A percentile compares a stretch with the other conserved stretches of the same genome.
These are phyloP conservation scores for Helarctos malayanus DNA, from an alignment of 2,797 vertebrate species.

Conservation along the genomic window DNA sequence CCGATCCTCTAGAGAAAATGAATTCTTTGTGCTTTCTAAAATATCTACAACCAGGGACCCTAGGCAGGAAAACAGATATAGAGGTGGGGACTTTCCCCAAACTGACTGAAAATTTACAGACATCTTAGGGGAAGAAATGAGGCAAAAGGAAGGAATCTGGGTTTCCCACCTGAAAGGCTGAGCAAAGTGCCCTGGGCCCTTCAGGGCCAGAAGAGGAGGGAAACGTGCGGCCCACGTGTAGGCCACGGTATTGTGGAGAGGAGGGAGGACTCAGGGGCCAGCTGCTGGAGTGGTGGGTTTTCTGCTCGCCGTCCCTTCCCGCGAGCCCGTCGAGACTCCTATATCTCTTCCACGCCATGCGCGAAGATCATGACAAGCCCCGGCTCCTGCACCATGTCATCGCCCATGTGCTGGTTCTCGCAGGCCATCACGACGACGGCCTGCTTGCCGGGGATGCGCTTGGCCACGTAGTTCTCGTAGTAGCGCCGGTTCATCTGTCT, in stretches of 20 bases:
- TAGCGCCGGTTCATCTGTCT: conserved; percentile 99
- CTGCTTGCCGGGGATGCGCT: conserved; percentile 98
- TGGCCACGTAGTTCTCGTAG: conserved; percentile 99
- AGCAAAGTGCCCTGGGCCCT: conserved; percentile 50
- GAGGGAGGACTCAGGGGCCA: conserved; percentile 61
- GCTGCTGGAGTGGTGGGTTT: conserved; percentile 52
- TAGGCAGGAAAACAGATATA: conserved; percentile 63
- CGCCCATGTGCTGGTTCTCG: conserved; percentile 99
- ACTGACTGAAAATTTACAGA: conserved; percentile 60
- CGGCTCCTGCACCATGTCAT: conserved; percentile 99
- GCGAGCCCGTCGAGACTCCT: neutral
- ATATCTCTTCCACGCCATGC: conserved; percentile 97
- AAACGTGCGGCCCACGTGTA: conserved; percentile 9
- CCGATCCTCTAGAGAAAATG: conserved; percentile 66
- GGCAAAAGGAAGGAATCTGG: conserved; percentile 68
- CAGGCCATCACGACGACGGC: conserved; percentile 99
- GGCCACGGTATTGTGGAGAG: neutral
- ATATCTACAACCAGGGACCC: conserved; percentile 65
- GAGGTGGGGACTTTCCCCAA: conserved; percentile 58
- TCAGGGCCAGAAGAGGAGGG: conserved; percentile 60
- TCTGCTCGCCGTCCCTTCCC: conserved; percentile 59
- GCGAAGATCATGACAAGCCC: conserved; percentile 99
- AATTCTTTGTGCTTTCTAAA: conserved; percentile 81
- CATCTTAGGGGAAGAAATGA: conserved; percentile 66
- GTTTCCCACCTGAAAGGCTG: conserved; percentile 57